Base-by-base conservation (phyloP, 2,888 invertebrate genomes). In the Habrosyne pyritoides region DNA sequence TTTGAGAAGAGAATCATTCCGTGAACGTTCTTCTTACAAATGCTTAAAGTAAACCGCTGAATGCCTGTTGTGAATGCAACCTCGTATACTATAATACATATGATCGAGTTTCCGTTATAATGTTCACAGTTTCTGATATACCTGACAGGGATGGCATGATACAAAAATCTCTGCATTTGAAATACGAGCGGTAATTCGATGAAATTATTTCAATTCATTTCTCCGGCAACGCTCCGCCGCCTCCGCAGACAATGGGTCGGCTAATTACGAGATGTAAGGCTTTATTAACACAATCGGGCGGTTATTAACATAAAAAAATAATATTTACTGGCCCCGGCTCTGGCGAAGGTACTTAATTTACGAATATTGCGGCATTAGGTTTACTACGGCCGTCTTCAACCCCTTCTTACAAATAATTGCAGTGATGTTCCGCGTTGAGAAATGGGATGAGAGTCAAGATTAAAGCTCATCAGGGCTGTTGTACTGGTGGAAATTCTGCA, bases 241-340 rank as follows among this genome's bases (percentile, higher is more conserved):
- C 84, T 84, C 71, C 65, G 68, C 79, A 88, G 87, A 89, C 88
- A 89, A 89, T 86, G 80, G 81, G 69, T 64, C 73, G 72, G 70
- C 87, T 90, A 91, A 91, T 91, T 91, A 91, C 86, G 81, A 86
- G 86, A 89, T 89, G 89, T 90, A 89, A 88, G 88, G 87, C 89
- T 91, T 91, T 91, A 92, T 91, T 90, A 91, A 89, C 90, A 87
- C 90, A 89, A 91, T 91, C 87, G 86, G 86, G 81, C 73, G 82
- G 86, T 87, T 82, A 91, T 91, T 91, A 91, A 91, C 91, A 92
- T 91, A 91, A 92, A 92, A 92, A 92, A 92, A 91, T 91, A 91
- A 91, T 92, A 91, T 91, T 91, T 91, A 90, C 90, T 76, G 81
- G 79, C 76, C 83, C 78, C 81, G 63, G 65, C 73, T 77, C 77